Evolutionary conservation across 2,888 invertebrate genomes (phyloP), one percentile per base, ranked within the genome.

Genomic region (Scotopteryx bipunctaria): DNA sequence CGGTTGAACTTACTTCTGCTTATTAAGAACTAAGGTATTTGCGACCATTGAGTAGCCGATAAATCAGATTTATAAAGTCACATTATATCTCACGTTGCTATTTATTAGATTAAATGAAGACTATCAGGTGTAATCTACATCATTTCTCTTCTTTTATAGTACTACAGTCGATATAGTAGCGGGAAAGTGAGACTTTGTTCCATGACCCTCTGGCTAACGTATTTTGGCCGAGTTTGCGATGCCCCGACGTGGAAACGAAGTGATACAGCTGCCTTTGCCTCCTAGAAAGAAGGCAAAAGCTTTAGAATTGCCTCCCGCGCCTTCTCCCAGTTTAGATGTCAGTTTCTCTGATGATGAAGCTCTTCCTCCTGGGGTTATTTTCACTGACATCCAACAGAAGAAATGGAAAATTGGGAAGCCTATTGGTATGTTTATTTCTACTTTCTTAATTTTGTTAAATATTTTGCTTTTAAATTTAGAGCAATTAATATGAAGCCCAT

Each of bases 361-460:
- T 21, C 73, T 93, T 14, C 82, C 92, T 3, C 88, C 92, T 11
- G 97, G 97, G 0, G 95, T 95, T 71, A 91, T 97, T 44, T 88
- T 98, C 53, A 94, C 93, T 41, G 98, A 98, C 86, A 91, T 96
- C 33, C 92, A 92, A 17, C 94, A 95, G 66, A 96, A 95, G 71
- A 92, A 94, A 76, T 99, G 98, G 98, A 94, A 93, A 64, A 89
- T 98, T 50, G 98, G 98, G 0, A 93, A 94, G 71, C 93, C 96
- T 2, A 94, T 98, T 67, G 98, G 98, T 93, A 66, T 76, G 79
- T 71, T 47, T 19, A 40, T 29, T 46, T 8, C 47, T 38, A 38
- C 8, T 46, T 16, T 1, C 9, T 25, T 19, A 14, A 19, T 27
- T 19, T 37, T 5, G 35, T 9, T 23, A n/a, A 23, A 23, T 23